These are phyloP conservation scores for Borostomias antarcticus DNA, from an alignment of 2,797 vertebrate genomes.

Conservation along the genomic window DNA sequence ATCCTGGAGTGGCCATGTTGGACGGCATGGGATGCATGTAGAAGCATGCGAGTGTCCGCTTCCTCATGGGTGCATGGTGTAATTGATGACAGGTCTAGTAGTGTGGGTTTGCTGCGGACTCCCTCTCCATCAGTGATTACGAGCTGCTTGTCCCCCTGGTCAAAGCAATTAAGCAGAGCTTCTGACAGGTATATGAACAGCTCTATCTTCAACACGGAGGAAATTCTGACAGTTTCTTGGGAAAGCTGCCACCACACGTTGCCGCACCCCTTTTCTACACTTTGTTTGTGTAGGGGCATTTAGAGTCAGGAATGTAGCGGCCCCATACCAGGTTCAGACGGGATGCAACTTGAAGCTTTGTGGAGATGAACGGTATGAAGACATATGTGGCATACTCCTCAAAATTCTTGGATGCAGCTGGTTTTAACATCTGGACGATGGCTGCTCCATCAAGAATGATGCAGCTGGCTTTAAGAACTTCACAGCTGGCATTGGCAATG, in stretches of 20 bases:
- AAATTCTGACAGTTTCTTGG: slow-evolving; percentile 20
- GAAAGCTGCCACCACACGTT: slow-evolving; percentile 6
- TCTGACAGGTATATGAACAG: slow-evolving; percentile 12
- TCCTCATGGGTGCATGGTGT: slow-evolving; percentile 25
- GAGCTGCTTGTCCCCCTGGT: slow-evolving; percentile 7
- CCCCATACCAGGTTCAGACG: slow-evolving; percentile 20
- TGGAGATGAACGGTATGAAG: neutral
- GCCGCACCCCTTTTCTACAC: slow-evolving; percentile 1
- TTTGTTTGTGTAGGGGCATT: slow-evolving; percentile 9
- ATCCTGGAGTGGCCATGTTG: slow-evolving; percentile 14
- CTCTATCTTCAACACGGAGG: slow-evolving; percentile 13
- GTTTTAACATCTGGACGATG: neutral
- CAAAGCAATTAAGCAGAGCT: neutral
- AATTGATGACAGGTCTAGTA: slow-evolving; percentile 8
- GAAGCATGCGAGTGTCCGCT: slow-evolving; percentile 23
- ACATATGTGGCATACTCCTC: neutral
- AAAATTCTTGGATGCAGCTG: neutral
- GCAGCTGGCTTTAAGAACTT: neutral
- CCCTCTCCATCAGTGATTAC: slow-evolving; percentile 12
- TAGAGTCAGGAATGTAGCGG: slow-evolving; percentile 10
- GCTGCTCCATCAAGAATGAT: neutral
- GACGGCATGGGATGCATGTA: slow-evolving; percentile 16
- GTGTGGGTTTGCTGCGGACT: slow-evolving; percentile 12
- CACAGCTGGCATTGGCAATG: neutral
- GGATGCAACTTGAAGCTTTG: neutral